Base-by-base conservation (phyloP, 2,888 invertebrate species). In the Dynastes hyllus region DNA sequence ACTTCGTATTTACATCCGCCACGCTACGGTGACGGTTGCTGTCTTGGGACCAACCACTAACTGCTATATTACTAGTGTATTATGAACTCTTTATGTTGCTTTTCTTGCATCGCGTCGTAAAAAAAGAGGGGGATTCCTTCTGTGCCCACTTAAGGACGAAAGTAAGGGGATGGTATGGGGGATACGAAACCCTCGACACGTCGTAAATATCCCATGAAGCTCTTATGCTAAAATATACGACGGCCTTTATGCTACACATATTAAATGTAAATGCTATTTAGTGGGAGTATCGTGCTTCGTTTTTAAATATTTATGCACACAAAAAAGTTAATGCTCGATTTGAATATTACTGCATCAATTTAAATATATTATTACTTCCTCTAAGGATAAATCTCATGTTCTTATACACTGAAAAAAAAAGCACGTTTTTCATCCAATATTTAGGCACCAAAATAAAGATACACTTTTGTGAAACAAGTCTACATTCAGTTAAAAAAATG, bases 1-100 rank as follows among this genome's bases (percentile, higher is more conserved):
- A 85, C 85, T 85, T 84, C 71, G 82, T 83, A 84, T 82, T 84
- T 83, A 84, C 84, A 85, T 85, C 82, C 84, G 51, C 29, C 53
- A 53, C 70, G 70, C 29, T 40, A n/a, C 51, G 16, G 29, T 40
- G 70, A 51, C 29, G 70, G 50, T 13, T 27, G 51, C 51, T 27
- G 55, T 71, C 71, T 83, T 82, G 79, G 77, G 83, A 83, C 81
- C 78, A 22, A 81, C 82, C 80, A 83, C 83, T 85, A 85, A 85
- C 84, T 84, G 84, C 84, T 83, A 84, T 83, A 84, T 82, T 82
- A 84, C 83, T 82, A 81, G 82, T 83, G 83, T 81, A 85, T 85
- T 84, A 84, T 83, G 81, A 84, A 83, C 84, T 82, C 84, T 83
- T 78, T 79, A n/a, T n/a, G n/a, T n/a, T 81, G 80, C 81, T 78